These are phyloP conservation scores for Acronicta alni DNA, from an alignment of 2,888 invertebrate genomes.

Conservation along the genomic window DNA sequence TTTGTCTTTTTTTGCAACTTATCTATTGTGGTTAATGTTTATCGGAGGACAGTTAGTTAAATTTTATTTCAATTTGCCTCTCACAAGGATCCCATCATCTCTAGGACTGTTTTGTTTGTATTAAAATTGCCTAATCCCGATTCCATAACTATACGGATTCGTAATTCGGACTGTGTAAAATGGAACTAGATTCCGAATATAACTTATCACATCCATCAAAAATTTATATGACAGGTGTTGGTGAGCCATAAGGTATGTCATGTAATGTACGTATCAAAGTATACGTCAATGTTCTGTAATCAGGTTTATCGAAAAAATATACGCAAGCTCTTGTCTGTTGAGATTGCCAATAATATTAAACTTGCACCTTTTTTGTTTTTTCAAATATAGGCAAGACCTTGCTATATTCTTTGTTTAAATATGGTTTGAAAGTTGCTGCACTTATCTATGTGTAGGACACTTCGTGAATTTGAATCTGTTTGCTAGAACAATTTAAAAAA, in stretches of 20 bases:
- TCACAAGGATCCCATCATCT: not conserved
- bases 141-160: too few relatives aligned
- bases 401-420: not conserved
- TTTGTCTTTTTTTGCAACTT: too few relatives aligned
- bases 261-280: slow-evolving; percentile 8
- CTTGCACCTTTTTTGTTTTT: too few relatives aligned
- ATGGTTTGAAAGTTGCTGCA: slow-evolving; percentile 63
- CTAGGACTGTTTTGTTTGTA: too few relatives aligned
- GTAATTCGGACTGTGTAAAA: too few relatives aligned
- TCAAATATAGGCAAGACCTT: too few relatives aligned
- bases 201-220: not conserved
- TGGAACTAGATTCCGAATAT: too few relatives aligned
- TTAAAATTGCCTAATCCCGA: too few relatives aligned
- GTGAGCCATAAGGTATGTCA: slow-evolving; percentile 3
- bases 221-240: not conserved
- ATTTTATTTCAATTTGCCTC: not conserved
- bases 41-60: not conserved
- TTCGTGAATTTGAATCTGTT: slow-evolving; percentile 1
- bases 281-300: not conserved
- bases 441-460: slow-evolving; percentile 11
- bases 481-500: too few relatives aligned
- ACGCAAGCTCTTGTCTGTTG: not conserved
- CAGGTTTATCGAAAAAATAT: not conserved
- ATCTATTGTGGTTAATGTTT: too few relatives aligned
- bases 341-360: too few relatives aligned